Evolutionary conservation across 2,113 vertebrate genomes (phyloP).

Genomic region (Muntiacus muntjak): DNA sequence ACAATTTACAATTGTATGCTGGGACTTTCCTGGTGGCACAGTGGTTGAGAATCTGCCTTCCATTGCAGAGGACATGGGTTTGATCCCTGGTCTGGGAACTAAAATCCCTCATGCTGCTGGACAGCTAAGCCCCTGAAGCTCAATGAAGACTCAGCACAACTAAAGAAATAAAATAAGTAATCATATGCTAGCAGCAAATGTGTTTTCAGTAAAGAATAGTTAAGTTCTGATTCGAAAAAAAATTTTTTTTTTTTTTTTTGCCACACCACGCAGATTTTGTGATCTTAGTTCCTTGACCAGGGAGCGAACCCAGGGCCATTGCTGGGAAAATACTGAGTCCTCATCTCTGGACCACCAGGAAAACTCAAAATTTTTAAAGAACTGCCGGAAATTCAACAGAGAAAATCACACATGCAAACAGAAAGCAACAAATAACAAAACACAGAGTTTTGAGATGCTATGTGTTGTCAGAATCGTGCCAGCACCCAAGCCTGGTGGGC

Average conservation of each 20-base stretch:
- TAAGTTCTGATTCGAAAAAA: neutral
- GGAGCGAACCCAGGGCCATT: neutral
- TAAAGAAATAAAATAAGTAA: neutral
- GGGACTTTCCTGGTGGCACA: neutral
- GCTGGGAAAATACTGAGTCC: neutral
- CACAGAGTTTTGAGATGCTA: no score
- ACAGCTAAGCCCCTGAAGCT: neutral
- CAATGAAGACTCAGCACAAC: neutral
- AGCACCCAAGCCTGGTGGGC: neutral
- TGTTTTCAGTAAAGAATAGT: neutral
- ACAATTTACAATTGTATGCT: neutral
- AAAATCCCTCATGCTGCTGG: neutral
- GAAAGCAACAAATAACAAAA: neutral
- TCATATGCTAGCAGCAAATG: neutral
- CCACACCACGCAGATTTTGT: neutral
- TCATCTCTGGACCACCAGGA: neutral
- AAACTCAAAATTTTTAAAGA: neutral
- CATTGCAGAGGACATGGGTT: neutral
- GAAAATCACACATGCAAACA: neutral
- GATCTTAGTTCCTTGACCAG: neutral
- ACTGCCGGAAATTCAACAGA: neutral
- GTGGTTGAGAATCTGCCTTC: neutral
- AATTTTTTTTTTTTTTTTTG: neutral
- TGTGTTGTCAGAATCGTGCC: neutral
- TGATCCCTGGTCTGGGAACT: neutral